Base-by-base conservation (phyloP, 2,888 invertebrate species). In the Apodemia duryi region DNA sequence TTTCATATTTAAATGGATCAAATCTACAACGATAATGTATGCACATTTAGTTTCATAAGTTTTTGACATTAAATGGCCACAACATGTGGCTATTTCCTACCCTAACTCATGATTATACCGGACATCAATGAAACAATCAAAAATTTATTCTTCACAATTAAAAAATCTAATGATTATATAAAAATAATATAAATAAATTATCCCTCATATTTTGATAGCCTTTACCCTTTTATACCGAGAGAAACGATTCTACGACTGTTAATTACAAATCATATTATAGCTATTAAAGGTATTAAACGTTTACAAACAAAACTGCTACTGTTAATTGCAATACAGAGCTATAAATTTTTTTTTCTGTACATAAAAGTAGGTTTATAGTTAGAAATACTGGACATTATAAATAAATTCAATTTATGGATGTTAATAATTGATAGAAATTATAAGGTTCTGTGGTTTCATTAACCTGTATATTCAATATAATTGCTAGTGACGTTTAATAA, bases 371-470 rank as follows among this genome's bases (percentile, higher is more conserved):
- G 28, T 29, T 54, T 29, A 54, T 29, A 11, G 6, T 28, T 32
- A 11, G 29, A 54, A 54, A 54, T 6, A 54, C 54, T 29, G 10
- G 11, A 54, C 10, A 28, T 54, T 9, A 54, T 54, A 10, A 54
- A 54, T 29, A 54, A 54, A 32, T 29, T 11, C 54, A 28, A 32
- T 54, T 54, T 29, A 28, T 32, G 29, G 4, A 54, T 28, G 28
- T 54, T 11, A 11, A 54, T 54, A 54, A 57, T 57, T 57, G 54
- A 57, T 57, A 32, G 32, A 57, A 57, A 57, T 57, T 57, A 57
- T 32, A 29, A 13, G 10, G 29, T 13, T 57, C 54, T 57, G 54
- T 57, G 11, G 32, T 57, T 57, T 57, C 54, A 32, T 32, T 57
- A 57, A 13, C 11, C 29, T 57, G 54, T 57, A 57, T 32, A 11